Percentiles rank a stretch among this genome's conserved stretches.
phyloP scores from a whole-genome alignment of 1,140 invertebrate species.

The Octopus sinensis region DNA sequence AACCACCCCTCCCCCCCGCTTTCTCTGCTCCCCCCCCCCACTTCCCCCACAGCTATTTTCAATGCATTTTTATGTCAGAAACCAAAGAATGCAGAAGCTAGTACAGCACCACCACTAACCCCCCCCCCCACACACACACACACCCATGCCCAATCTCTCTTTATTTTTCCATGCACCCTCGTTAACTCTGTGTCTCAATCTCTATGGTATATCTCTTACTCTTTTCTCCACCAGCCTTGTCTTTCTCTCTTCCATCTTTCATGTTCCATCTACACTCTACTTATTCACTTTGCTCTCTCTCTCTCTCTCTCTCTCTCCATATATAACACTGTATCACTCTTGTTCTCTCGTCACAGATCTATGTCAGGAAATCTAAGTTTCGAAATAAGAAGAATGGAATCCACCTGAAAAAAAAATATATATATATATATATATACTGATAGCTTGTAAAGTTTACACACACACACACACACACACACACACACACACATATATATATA shows the following conservation, averaged over 20 bases:
- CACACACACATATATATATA: background rate
- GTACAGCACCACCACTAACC: background rate
- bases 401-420: background rate
- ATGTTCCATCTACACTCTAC: background rate
- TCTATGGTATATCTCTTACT: background rate
- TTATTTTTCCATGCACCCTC: background rate
- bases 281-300: background rate
- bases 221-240: background rate
- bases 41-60: too few relatives aligned
- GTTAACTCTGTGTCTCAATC: background rate
- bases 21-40: too few relatives aligned
- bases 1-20: too few relatives aligned
- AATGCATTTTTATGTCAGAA: too few relatives aligned
- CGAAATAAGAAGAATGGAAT: too few relatives aligned
- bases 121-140: background rate
- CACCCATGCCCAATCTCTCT: background rate
- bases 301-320: background rate
- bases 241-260: background rate
- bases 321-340: background rate
- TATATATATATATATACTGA: background rate
- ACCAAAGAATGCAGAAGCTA: background rate
- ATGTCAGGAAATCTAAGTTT: too few relatives aligned
- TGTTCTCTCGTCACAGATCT: background rate
- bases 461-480: conserved; percentile 2
- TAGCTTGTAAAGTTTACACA: background rate